Conservation (phyloP, 2,888 invertebrate species). For the Tetranychus piercei region DNA sequence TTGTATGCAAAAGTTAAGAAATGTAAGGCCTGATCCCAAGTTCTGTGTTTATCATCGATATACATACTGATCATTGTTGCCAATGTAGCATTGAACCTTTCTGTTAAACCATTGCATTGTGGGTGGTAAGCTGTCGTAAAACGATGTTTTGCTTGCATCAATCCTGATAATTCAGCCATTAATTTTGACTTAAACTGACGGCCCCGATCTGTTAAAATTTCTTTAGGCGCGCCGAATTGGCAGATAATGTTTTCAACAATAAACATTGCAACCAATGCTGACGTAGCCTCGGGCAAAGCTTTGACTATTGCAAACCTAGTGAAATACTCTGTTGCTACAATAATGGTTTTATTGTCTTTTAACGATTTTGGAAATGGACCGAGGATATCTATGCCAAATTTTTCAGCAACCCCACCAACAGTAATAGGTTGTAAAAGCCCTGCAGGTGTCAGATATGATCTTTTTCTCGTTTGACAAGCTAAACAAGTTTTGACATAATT, state of each 20-base stretch:
- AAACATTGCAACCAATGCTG: conserved; percentile 21
- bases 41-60: conserved; percentile 18
- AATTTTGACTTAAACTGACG: conserved; percentile 10
- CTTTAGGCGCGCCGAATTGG: conserved; percentile 22
- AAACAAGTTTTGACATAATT: conserved; percentile 15
- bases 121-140: conserved; percentile 25
- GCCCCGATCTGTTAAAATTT: conserved; percentile 24
- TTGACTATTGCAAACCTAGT: conserved; percentile 23
- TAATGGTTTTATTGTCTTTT: conserved; percentile 22
- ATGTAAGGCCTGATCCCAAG: conserved; percentile 25
- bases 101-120: conserved; percentile 24
- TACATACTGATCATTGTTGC: conserved; percentile 24
- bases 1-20: conserved; percentile 25
- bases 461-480: conserved; percentile 18
- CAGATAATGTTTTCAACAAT: conserved; percentile 24
- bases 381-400: conserved; percentile 22
- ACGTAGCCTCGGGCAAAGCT: conserved; percentile 21
- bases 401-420: conserved; percentile 9
- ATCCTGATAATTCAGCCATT: neutral
- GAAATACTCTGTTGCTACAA: conserved; percentile 24
- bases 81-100: conserved; percentile 23
- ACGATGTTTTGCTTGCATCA: conserved; percentile 13
- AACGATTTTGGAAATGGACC: conserved; percentile 21
- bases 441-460: neutral
- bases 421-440: conserved; percentile 17